Evolutionary conservation across 2,888 invertebrate genomes (phyloP), one percentile per base, ranked within the genome.

Genomic region (Tanytarsus gracilentus): DNA sequence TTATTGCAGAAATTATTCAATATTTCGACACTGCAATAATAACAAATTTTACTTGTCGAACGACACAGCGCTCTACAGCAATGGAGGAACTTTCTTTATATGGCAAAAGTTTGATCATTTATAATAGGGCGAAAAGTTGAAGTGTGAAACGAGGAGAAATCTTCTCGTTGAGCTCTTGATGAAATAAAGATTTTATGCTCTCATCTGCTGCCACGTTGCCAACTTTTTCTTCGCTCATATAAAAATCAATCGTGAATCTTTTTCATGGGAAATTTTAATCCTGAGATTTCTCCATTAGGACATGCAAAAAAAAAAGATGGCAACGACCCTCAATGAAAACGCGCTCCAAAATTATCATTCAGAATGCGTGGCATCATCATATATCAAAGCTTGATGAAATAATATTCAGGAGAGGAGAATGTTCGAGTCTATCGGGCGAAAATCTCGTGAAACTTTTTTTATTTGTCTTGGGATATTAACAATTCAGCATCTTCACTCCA

Each of bases 311-410:
- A 30, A 9, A 30, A 3, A 2, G 9, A 11, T 33, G 11, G 5
- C 33, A n/a, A 33, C 33, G 14, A 4, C 33, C 1, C 33, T 11
- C n/a, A n/a, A 1, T 3, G 2, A 7, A 14, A n/a, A 14, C 36
- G 16, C 14, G 16, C 36, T 36, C 36, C 5, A 36, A 36, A 36
- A 36, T 39, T 58, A 58, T 48, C 58, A 58, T 58, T 58, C 58
- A 44, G 27, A 30, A 21, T 48, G 18, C 58, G 58, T 58, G 48
- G 27, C 58, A 29, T 58, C 27, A 58, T 58, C 44, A 58, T 58
- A 58, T 58, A 58, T 58, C 58, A 48, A 58, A 58, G 55, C n/a
- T 48, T 58, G 58, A 58, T 48, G 58, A 58, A 48, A 58, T 58
- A 58, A 58, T 44, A 58, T 40, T 55, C 55, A 7, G 25, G 40